Base-by-base conservation (phyloP, 2,797 vertebrate species). In the Lepus townsendii region DNA sequence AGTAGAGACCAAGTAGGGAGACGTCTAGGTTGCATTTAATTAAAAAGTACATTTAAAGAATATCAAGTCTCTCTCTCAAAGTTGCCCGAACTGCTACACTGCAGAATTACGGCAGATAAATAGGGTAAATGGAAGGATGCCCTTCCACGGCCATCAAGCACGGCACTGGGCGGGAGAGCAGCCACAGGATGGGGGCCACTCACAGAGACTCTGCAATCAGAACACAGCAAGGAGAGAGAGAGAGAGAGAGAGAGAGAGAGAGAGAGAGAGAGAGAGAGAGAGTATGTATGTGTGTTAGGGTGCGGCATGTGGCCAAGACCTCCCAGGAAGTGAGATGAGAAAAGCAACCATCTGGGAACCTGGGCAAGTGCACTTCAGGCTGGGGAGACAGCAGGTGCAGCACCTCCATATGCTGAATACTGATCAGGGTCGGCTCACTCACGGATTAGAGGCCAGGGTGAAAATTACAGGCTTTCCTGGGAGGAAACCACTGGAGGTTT, bases 11-110 rank as follows among this genome's bases (percentile, higher is more conserved):
- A n/a, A 38, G 10, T 0, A 22, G 54, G 62, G 57, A 68, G 60
- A 3, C 10, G 42, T 30, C 27, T 26, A 63, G 75, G 57, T 24
- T 38, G 52, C 17, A 50, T 83, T 92, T 88, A 90, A 93, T 82
- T 90, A 90, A 88, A 94, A 88, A 85, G 68, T 30, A 30, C 32
- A 42, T 35, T 71, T 84, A 85, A 95, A 78, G 93, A 85, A 69
- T 5, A 68, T 42, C 42, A 63, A 47, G 30, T 69, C 69, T 69
- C 35, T 91, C 7, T 30, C 30, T 79, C 50, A 52, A 76, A 88
- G 63, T 83, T 79, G 83, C 60, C 54, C 30, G 32, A 82, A 35
- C 14, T 52, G n/a, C 68, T 68, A 27, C 77, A 50, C 80, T 87
- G 20, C 32, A 54, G 60, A 35, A 66, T 68, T 16, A 57, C 16